These are phyloP conservation scores for Pluvialis apricaria DNA, from an alignment of 2,113 vertebrate species.

Conservation along the genomic window DNA sequence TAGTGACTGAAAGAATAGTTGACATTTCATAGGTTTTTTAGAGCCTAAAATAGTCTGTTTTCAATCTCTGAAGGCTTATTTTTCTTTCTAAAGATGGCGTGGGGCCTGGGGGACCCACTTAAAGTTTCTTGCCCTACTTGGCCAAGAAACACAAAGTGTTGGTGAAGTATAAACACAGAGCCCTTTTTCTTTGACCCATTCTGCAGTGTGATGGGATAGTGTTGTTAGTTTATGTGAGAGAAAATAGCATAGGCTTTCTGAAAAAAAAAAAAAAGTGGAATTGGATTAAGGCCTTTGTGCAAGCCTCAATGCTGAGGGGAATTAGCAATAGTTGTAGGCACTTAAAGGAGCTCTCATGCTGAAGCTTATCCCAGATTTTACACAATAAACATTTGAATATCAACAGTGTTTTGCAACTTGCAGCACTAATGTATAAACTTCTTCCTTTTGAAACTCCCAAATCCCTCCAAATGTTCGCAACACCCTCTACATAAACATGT, in stretches of 20 bases:
- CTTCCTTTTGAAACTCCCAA: conserved; percentile 91
- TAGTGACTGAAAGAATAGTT: conserved; percentile 74
- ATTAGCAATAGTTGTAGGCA: conserved; percentile 99
- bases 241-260: conserved; percentile 97
- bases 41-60: conserved; percentile 62
- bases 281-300: conserved; percentile 99
- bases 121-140: conserved; percentile 88
- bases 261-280: conserved; percentile 87
- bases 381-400: conserved; percentile 99
- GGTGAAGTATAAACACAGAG: conserved; percentile 96
- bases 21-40: conserved; percentile 72
- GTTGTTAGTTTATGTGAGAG: conserved; percentile 99
- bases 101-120: conserved; percentile 90
- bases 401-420: conserved; percentile 99
- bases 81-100: conserved; percentile 84
- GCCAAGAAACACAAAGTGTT: conserved; percentile 93
- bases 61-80: conserved; percentile 80
- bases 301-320: conserved; percentile 95
- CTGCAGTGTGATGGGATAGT: conserved; percentile 93
- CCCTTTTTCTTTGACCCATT: conserved; percentile 92
- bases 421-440: conserved; percentile 99
- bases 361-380: conserved; percentile 99
- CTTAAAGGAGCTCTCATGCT: conserved; percentile 99
- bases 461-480: conserved; percentile 84
- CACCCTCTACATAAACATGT: conserved; percentile 82